A percentile compares a stretch with the other conserved stretches of the same genome.
Conservation (phyloP, 2,113 vertebrate species). For the Atherinomorus stipes region DNA sequence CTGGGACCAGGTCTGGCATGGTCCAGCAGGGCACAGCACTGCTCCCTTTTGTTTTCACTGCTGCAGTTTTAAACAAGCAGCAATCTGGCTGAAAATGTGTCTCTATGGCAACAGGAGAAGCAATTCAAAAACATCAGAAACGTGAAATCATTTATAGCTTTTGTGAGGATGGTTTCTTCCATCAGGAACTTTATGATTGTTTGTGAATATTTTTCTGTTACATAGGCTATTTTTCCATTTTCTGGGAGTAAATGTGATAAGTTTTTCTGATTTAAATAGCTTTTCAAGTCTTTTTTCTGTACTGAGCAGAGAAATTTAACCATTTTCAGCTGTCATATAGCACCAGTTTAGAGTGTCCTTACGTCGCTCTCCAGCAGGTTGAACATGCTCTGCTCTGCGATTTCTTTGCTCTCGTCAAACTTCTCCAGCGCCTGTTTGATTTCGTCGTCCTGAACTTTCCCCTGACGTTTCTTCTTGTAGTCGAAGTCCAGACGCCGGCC, state of each 20-base stretch:
- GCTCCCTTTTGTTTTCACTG: constrained; percentile 20
- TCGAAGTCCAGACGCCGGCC: constrained; percentile 97
- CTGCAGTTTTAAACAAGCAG: not conserved
- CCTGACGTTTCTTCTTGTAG: constrained; percentile 97
- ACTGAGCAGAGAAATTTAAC: not conserved
- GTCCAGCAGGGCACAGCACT: constrained; percentile 7
- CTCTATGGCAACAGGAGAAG: constrained; percentile 9
- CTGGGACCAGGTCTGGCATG: constrained; percentile 11
- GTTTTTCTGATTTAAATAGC: not conserved
- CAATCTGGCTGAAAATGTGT: not conserved
- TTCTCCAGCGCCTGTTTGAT: constrained; percentile 96
- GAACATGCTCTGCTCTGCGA: constrained; percentile 98
- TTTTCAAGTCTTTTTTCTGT: too few species aligned
- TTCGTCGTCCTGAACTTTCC: constrained; percentile 94
- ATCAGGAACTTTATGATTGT: not conserved
- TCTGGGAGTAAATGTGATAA: not conserved
- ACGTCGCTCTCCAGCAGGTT: constrained; percentile 98
- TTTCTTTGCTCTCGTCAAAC: constrained; percentile 97
- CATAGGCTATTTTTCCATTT: too few species aligned
- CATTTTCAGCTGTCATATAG: not conserved
- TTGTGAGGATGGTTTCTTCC: not conserved
- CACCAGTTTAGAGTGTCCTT: constrained; percentile 66
- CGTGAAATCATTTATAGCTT: not conserved
- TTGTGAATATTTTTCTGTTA: too few species aligned
- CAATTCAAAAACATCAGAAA: not conserved